phyloP scores from a whole-genome alignment of 2,797 vertebrate genomes.

The Anableps anableps region DNA sequence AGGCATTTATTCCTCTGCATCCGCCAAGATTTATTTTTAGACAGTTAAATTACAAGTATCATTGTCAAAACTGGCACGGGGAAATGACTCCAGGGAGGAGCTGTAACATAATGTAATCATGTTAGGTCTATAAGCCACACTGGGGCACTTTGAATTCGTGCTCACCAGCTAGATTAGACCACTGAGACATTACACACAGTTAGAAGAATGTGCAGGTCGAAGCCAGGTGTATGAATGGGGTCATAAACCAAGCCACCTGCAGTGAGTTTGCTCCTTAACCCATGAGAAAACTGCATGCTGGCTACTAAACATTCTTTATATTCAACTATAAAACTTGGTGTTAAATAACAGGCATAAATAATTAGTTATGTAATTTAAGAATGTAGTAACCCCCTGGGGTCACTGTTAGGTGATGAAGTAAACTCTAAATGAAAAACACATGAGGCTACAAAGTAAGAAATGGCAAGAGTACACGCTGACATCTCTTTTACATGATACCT shows the following conservation, averaged over 20 bases:
- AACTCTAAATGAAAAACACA: conserved; percentile 56
- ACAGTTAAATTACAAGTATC: conserved; percentile 65
- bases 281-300: conserved; percentile 34
- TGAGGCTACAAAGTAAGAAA: conserved; percentile 37
- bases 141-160: conserved; percentile 62
- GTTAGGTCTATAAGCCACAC: conserved; percentile 60
- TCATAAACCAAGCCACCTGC: conserved; percentile 55
- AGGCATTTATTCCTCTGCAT: conserved; percentile 51
- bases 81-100: conserved; percentile 56
- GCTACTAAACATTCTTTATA: conserved; percentile 36
- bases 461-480: not conserved
- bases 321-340: conserved; percentile 25
- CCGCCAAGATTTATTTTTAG: conserved; percentile 73
- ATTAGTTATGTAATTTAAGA: not conserved
- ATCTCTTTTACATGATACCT: not conserved
- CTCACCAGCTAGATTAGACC: conserved; percentile 57
- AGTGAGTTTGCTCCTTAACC: conserved; percentile 50
- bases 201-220: conserved; percentile 67
- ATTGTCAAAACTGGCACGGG: conserved; percentile 50
- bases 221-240: conserved; percentile 44
- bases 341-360: conserved; percentile 7
- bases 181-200: conserved; percentile 67
- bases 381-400: not conserved
- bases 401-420: conserved; percentile 15
- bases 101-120: conserved; percentile 62